Evolutionary conservation across 2,113 vertebrate genomes (phyloP).

Genomic region (Rutilus rutilus): DNA sequence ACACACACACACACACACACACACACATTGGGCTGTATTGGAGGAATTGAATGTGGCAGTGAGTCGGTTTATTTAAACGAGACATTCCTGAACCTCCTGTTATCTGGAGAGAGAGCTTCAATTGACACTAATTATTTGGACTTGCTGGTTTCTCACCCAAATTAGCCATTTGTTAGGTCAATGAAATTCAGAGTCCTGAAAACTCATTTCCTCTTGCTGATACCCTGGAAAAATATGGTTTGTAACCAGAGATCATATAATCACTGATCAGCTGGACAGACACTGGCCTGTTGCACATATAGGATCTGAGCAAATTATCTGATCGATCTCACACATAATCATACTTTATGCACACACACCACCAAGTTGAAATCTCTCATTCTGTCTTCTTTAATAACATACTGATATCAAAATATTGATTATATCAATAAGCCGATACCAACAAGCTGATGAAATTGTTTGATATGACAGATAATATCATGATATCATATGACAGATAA

Average conservation of each 20-base stretch:
- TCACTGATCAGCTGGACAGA: neutral
- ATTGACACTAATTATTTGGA: neutral
- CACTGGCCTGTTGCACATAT: neutral
- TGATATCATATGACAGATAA: neutral
- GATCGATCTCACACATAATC: conserved; percentile 6
- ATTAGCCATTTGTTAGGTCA: conserved; percentile 22
- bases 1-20: neutral
- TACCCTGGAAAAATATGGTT: neutral
- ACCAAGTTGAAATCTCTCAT: no score
- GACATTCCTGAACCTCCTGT: neutral
- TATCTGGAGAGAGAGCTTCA: neutral
- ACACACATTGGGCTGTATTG: neutral
- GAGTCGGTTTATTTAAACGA: neutral
- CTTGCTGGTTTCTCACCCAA: neutral
- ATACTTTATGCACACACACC: no score
- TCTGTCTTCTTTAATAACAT: no score
- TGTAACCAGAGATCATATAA: neutral
- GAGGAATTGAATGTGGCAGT: neutral
- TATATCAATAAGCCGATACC: neutral
- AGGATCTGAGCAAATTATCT: neutral
- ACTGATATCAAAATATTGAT: no score
- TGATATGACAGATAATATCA: neutral
- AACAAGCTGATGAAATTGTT: neutral
- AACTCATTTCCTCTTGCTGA: neutral
- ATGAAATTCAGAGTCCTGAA: neutral